Conservation (phyloP, 1,140 invertebrate species). For the Wasmannia auropunctata region DNA sequence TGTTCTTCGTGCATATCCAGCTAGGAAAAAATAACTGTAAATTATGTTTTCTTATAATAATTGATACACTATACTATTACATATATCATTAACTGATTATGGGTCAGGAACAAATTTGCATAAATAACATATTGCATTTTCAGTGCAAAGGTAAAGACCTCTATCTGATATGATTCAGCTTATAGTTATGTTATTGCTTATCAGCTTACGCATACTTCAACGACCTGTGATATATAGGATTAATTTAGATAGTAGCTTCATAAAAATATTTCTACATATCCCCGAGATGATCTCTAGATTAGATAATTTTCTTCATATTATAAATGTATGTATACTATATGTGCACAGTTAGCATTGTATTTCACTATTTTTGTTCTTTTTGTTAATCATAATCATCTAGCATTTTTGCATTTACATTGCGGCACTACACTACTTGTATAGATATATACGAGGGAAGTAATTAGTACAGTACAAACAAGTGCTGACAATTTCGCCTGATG, state of each 20-base stretch:
- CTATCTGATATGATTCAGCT: background rate
- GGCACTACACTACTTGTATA: constrained; percentile 15
- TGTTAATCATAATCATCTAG: constrained; percentile 10
- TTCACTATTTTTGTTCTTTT: background rate
- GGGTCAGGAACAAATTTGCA: background rate
- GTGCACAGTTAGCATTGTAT: background rate
- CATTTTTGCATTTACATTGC: background rate
- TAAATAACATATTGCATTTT: background rate
- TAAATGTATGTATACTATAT: background rate
- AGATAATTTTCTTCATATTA: background rate
- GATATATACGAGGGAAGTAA: constrained; percentile 10
- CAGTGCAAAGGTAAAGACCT: background rate
- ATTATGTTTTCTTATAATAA: background rate
- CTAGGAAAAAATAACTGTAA: background rate
- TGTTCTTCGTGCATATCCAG: background rate
- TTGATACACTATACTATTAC: background rate
- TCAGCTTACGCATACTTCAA: constrained; percentile 21
- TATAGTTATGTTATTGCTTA: constrained; percentile 25
- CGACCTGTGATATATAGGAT: constrained; percentile 10
- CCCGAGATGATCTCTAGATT: background rate
- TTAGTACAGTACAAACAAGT: constrained; percentile 53
- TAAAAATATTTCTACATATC: background rate
- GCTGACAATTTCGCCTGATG: constrained; percentile 15
- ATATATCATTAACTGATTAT: background rate
- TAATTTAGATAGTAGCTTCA: constrained; percentile 12